These are phyloP conservation scores for Charaxes varanes DNA, from an alignment of 1,140 invertebrate genomes.

Conservation along the genomic window DNA sequence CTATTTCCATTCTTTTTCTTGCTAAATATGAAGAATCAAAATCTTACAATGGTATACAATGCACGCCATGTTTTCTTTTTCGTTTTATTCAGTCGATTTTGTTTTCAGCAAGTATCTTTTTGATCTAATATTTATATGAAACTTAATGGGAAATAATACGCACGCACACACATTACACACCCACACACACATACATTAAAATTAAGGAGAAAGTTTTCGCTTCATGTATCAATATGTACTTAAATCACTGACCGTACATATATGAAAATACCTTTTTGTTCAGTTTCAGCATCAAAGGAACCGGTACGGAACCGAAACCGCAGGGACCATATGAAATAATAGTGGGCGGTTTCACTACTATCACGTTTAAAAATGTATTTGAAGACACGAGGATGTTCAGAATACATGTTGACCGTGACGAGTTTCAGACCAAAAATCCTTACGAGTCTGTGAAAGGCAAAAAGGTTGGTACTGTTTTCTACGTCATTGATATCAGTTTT, in stretches of 20 bases:
- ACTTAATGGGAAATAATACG: too few species aligned
- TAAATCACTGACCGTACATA: background rate
- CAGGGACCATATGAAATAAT: conserved; percentile 49
- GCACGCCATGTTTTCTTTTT: too few species aligned
- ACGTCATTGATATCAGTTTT: background rate
- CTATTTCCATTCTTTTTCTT: too few species aligned
- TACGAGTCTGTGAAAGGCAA: conserved; percentile 49
- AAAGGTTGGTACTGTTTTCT: conserved; percentile 34
- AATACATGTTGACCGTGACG: conserved; percentile 42
- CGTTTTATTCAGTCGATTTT: too few species aligned
- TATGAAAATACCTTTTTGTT: conserved; percentile 2
- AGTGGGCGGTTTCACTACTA: conserved; percentile 31
- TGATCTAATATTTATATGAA: too few species aligned
- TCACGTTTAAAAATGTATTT: conserved; percentile 58
- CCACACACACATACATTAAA: too few species aligned
- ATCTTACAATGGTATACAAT: too few species aligned
- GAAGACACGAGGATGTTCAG: conserved; percentile 44
- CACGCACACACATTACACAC: too few species aligned
- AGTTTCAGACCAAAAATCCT: conserved; percentile 46
- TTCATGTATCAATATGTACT: too few species aligned
- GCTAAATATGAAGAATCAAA: too few species aligned
- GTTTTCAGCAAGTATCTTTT: too few species aligned
- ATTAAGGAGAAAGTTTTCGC: too few species aligned
- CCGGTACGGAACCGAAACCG: conserved; percentile 41
- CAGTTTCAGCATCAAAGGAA: conserved; percentile 54